phyloP scores from a whole-genome alignment of 2,797 vertebrate genomes.

The Ptychadena robeensis region DNA sequence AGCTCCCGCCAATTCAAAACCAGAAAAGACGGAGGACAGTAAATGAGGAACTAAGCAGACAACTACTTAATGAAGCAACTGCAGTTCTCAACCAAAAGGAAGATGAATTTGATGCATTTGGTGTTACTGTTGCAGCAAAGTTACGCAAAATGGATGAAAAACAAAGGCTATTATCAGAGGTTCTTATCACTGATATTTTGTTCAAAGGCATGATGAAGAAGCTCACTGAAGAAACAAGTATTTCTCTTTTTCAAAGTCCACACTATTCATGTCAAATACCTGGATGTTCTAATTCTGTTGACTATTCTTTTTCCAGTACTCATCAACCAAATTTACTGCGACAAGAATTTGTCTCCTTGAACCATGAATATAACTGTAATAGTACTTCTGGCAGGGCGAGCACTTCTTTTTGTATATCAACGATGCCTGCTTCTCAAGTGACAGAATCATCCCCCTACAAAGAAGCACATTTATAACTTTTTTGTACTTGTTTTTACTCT shows the following conservation, averaged over 20 bases:
- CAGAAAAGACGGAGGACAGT: slow-evolving; percentile 25
- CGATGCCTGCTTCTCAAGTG: slow-evolving; percentile 18
- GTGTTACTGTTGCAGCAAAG: slow-evolving; percentile 42
- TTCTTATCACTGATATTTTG: slow-evolving; percentile 41
- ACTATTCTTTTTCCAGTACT: slow-evolving; percentile 21
- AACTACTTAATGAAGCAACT: slow-evolving; percentile 33
- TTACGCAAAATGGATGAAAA: slow-evolving; percentile 50
- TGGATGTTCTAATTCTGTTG: slow-evolving; percentile 30
- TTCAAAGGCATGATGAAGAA: slow-evolving; percentile 48
- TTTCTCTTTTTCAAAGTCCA: slow-evolving; percentile 30
- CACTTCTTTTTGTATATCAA: slow-evolving; percentile 34
- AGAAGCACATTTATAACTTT: slow-evolving; percentile 32
- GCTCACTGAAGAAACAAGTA: slow-evolving; percentile 41
- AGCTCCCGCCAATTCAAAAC: slow-evolving; percentile 1
- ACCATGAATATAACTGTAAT: slow-evolving; percentile 44
- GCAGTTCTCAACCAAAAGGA: slow-evolving; percentile 47
- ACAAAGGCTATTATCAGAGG: slow-evolving; percentile 37
- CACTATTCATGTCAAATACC: slow-evolving; percentile 36
- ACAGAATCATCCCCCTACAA: slow-evolving; percentile 33
- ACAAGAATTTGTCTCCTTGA: slow-evolving; percentile 30
- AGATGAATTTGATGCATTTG: slow-evolving; percentile 51
- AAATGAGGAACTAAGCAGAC: slow-evolving; percentile 31
- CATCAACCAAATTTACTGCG: slow-evolving; percentile 18
- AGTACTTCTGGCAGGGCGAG: slow-evolving; percentile 5
- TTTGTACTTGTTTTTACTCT: slow-evolving; percentile 22